Base-by-base conservation (phyloP, 2,888 invertebrate species). In the Cryptus viduatorius region DNA sequence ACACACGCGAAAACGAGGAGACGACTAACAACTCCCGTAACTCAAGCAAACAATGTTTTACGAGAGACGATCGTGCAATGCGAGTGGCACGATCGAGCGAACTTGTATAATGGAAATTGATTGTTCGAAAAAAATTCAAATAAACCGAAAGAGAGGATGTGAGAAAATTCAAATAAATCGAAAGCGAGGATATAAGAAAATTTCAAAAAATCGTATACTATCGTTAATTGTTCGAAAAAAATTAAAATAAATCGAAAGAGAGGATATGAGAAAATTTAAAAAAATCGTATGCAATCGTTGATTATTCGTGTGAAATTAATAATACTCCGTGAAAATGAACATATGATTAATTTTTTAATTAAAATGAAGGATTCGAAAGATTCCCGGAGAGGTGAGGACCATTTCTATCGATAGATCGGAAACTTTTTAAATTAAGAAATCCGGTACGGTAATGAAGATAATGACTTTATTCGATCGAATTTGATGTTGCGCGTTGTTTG, bases 21-120 rank as follows among this genome's bases (percentile, higher is more conserved):
- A 12, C 14, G 12, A 56, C 8, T 14, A 65, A 67, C 73, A 80
- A 73, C 59, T 73, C 50, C 31, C 44, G 19, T 19, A 79, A 67
- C 79, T 65, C 72, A 14, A 14, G 48, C n/a, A 42, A 79, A 73
- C 68, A 73, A 56, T 67, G 46, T 68, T 80, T 73, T 73, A 73
- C 56, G 73, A 31, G 59, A 44, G 67, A 16, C 46, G 4, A 53
- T 19, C 46, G 19, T 68, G 46, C 67, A 44, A 42, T 64, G 24
- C 16, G 19, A 2, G 31, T 59, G 10, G 68, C 37, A 31, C 16
- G 31, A 31, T 44, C 31, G 68, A 37, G n/a, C 44, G 53, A 19
- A 46, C 29, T 10, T 48, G 12, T 69, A 78, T 69, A 29, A 61
- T 48, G 59, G 7, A 31, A 14, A n/a, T 29, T n/a, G 24, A 29